Evolutionary conservation across 2,797 vertebrate genomes (phyloP), one percentile per base, ranked within the genome.

Genomic region (Sebastes itinus): DNA sequence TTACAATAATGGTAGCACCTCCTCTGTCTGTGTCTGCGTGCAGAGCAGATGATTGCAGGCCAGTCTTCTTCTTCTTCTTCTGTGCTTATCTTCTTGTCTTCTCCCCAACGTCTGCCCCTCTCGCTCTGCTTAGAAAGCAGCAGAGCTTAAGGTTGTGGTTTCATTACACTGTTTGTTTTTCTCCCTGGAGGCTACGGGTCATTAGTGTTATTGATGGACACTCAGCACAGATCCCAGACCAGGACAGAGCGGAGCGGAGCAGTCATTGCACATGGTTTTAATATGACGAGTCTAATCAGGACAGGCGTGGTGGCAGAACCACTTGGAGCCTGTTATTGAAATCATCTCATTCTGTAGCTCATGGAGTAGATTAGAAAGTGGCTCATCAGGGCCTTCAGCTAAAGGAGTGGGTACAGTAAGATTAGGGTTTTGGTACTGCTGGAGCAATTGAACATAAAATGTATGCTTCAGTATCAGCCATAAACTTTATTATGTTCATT

Each of bases 201-300:
- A 93, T 95, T 94, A 92, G 81, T 72, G 89, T 94, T 94, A 95
- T 94, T 92, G 92, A 95, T 95, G 93, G 90, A 87, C 90, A 81
- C 83, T 82, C 81, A 60, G 82, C 78, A 8, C 75, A 75, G 87
- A 49, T 76, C 79, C 38, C 67, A 82, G 70, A 81, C 12, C 68
- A 22, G 88, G 81, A 86, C 72, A 64, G 80, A 81, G 72, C 80
- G 27, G 84, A 83, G 75, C 80, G 23, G 84, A 87, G 81, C 76
- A 77, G 83, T 28, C 56, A 14, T 77, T 49, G 84, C 93, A 94
- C 92, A 87, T 93, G 91, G 86, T 94, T 95, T 92, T 92, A 94
- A 93, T 93, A 92, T 86, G 92, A 92, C 82, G 73, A 76, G 82
- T 88, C 72, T 87, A 93, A 92, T 94, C 90, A 92, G 86, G 65